Evolutionary conservation across 2,113 vertebrate genomes (phyloP).

Genomic region (Onychostruthus taczanowskii): DNA sequence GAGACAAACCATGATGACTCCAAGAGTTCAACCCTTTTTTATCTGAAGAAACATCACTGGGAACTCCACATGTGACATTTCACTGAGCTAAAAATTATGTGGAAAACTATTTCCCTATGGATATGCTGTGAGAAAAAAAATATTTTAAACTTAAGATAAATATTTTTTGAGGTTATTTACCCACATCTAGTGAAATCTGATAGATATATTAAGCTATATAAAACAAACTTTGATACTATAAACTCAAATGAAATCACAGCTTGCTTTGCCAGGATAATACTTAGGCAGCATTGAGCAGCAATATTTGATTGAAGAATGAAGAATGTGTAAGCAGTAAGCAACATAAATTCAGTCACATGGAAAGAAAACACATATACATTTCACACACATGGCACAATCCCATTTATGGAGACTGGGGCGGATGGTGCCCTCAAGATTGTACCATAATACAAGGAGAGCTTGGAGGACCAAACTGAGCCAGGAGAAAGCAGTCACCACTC

Average conservation of each 20-base stretch:
- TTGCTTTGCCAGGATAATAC: background rate
- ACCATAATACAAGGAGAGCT: background rate
- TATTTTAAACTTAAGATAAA: background rate
- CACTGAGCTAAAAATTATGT: background rate
- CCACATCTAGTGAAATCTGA: background rate
- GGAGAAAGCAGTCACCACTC: background rate
- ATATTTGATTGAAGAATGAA: background rate
- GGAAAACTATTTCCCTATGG: background rate
- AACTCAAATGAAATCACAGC: background rate
- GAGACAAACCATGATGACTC: background rate
- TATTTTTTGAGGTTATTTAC: background rate
- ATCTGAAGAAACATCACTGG: background rate
- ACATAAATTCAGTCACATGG: background rate
- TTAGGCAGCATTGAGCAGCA: background rate
- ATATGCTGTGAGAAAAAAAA: background rate
- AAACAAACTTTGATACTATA: background rate
- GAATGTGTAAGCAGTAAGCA: background rate
- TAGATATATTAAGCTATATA: background rate
- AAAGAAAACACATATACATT: background rate
- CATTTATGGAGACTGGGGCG: background rate
- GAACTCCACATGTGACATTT: background rate
- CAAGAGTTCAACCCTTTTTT: background rate
- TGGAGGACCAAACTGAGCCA: background rate
- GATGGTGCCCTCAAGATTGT: background rate
- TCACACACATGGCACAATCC: background rate